These are phyloP conservation scores for Cyphomyrus discorhynchus DNA, from an alignment of 2,113 vertebrate genomes.

Conservation along the genomic window DNA sequence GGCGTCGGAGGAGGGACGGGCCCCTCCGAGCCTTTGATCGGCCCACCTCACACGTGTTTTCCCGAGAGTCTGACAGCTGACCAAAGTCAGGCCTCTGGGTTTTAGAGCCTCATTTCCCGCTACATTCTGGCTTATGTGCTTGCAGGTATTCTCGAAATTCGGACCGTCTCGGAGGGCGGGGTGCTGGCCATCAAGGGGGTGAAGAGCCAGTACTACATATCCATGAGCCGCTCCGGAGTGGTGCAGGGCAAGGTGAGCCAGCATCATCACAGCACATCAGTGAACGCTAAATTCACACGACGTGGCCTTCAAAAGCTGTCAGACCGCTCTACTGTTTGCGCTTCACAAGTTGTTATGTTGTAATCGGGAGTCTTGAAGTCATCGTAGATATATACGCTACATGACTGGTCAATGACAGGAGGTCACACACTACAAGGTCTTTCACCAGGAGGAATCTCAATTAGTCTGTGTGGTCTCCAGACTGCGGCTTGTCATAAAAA, in stretches of 20 bases:
- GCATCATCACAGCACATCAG: background rate
- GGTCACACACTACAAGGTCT: background rate
- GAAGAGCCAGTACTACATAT: slow-evolving; percentile 92
- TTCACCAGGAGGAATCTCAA: background rate
- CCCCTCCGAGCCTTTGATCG: background rate
- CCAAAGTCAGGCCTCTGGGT: background rate
- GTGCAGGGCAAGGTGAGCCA: slow-evolving; percentile 86
- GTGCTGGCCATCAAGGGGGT: slow-evolving; percentile 91
- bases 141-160: slow-evolving; percentile 93
- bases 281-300: background rate
- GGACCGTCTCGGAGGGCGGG: slow-evolving; percentile 89
- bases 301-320: background rate
- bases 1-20: background rate
- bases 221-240: slow-evolving; percentile 87
- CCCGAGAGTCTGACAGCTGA: slow-evolving; percentile 7
- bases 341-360: background rate
- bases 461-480: background rate
- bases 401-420: background rate
- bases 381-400: background rate
- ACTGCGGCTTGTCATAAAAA: background rate
- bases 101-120: slow-evolving; percentile 27
- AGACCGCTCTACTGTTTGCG: background rate
- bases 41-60: background rate
- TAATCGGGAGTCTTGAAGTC: background rate
- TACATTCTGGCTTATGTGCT: slow-evolving; percentile 23